A percentile compares a stretch with the other conserved stretches of the same genome.
These are phyloP conservation scores for Hippoglossus hippoglossus DNA, from an alignment of 2,797 vertebrate genomes.

Conservation along the genomic window DNA sequence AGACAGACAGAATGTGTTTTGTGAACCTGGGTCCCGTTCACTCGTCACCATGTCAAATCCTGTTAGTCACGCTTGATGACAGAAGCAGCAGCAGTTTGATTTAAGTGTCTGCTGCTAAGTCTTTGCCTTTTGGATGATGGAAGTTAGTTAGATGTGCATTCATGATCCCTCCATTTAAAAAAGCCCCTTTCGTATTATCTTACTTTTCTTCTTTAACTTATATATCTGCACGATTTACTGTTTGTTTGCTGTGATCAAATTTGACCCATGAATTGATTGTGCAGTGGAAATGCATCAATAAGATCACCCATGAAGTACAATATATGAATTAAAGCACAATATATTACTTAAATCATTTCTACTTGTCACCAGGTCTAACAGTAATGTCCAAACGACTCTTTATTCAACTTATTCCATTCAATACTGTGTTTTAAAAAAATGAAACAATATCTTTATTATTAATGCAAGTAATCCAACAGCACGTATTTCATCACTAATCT, in stretches of 20 bases:
- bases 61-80: constrained; percentile 71
- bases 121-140: neutral
- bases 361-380: too few relatives aligned
- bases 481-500: neutral
- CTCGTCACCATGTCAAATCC: constrained; percentile 69
- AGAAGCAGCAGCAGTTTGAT: constrained; percentile 51
- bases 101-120: constrained; percentile 52
- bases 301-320: too few relatives aligned
- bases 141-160: neutral
- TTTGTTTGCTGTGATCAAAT: too few relatives aligned
- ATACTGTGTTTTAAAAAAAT: neutral
- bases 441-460: neutral
- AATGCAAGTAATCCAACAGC: neutral
- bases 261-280: too few relatives aligned
- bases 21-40: constrained; percentile 61
- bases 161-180: neutral
- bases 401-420: too few relatives aligned
- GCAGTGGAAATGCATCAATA: too few relatives aligned
- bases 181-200: neutral
- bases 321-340: too few relatives aligned
- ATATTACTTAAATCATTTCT: too few relatives aligned
- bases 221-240: too few relatives aligned
- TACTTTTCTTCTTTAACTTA: neutral
- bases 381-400: too few relatives aligned
- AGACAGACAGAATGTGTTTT: constrained; percentile 66